phyloP scores from a whole-genome alignment of 2,113 vertebrate species.

The Panthera uncia region DNA sequence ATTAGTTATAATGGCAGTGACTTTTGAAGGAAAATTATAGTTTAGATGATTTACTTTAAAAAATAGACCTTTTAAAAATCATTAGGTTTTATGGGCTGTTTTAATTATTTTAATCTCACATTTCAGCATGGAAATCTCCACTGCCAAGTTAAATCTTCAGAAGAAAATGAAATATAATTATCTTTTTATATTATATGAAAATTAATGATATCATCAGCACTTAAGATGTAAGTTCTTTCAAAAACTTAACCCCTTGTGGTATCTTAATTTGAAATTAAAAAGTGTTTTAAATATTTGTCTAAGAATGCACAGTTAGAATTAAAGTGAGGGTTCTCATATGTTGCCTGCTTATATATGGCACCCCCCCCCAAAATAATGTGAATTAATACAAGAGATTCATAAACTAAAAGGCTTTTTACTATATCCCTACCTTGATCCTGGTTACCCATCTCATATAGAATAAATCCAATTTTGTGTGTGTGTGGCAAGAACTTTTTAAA shows the following conservation, averaged over 20 bases:
- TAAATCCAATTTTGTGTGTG: not conserved
- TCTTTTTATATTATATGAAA: constrained; percentile 68
- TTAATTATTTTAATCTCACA: constrained; percentile 66
- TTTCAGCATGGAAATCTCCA: constrained; percentile 57
- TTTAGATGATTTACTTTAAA: constrained; percentile 43
- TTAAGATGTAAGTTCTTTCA: constrained; percentile 48
- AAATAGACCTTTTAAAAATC: constrained; percentile 47
- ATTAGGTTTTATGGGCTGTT: constrained; percentile 57
- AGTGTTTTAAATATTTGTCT: constrained; percentile 13
- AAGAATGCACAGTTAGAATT: not conserved
- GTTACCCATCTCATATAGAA: not conserved
- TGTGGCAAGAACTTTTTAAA: not conserved
- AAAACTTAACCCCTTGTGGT: constrained; percentile 35
- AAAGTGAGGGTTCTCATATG: not conserved
- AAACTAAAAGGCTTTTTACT: not conserved
- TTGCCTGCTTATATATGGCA: not conserved
- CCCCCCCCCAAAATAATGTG: not conserved
- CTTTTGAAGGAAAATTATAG: constrained; percentile 49
- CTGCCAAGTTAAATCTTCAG: constrained; percentile 55
- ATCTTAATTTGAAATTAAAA: constrained; percentile 20
- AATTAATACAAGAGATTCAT: not conserved
- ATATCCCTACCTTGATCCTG: not conserved
- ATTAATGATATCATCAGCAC: constrained; percentile 64
- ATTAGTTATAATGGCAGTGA: constrained; percentile 38
- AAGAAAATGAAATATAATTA: constrained; percentile 73